phyloP scores from a whole-genome alignment of 2,113 vertebrate genomes.

The Heliornis fulica region DNA sequence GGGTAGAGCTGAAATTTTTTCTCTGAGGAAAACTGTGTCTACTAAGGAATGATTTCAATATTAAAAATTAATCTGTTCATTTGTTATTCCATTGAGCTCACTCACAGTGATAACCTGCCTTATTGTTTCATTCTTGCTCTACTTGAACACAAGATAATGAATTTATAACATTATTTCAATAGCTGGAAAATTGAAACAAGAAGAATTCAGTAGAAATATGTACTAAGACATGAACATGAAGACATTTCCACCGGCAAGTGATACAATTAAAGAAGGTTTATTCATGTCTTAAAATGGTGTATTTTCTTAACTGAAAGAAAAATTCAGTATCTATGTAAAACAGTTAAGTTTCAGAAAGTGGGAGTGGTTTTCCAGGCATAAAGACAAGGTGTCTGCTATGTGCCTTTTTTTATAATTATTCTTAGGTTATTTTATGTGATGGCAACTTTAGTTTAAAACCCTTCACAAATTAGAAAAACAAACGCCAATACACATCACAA shows the following conservation, averaged over 20 bases:
- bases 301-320: background rate
- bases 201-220: background rate
- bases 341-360: background rate
- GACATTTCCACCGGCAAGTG: background rate
- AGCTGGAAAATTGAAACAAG: background rate
- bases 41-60: background rate
- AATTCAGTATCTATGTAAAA: background rate
- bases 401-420: background rate
- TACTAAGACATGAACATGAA: background rate
- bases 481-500: background rate
- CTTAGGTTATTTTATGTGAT: background rate
- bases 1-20: background rate
- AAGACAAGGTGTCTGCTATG: background rate
- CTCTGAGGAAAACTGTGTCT: background rate
- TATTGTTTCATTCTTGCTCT: background rate
- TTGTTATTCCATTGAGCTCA: background rate
- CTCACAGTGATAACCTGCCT: background rate
- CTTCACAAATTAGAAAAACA: background rate
- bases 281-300: background rate
- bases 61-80: background rate
- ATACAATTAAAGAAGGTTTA: background rate
- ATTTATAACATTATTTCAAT: background rate
- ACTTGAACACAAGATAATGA: background rate
- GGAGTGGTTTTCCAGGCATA: background rate
- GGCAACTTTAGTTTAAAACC: background rate